phyloP scores from a whole-genome alignment of 2,797 vertebrate genomes.

The Protosalanx chinensis region DNA sequence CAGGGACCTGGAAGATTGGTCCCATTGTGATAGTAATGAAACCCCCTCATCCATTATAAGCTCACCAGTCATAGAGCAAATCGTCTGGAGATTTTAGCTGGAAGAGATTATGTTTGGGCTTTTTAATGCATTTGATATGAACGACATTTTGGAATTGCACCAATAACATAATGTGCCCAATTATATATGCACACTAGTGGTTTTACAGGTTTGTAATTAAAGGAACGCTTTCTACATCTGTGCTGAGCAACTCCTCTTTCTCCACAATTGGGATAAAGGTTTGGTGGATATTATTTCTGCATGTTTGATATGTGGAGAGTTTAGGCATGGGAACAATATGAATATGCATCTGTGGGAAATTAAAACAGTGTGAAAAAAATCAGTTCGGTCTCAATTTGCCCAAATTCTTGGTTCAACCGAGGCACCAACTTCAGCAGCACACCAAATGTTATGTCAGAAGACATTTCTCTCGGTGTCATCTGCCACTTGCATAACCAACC shows the following conservation, averaged over 20 bases:
- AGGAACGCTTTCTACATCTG: constrained; percentile 1
- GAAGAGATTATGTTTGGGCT: constrained; percentile 28
- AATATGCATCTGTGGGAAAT: constrained; percentile 21
- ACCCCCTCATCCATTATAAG: constrained; percentile 42
- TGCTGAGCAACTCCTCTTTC: neutral
- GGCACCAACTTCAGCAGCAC: constrained; percentile 24
- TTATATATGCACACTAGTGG: neutral
- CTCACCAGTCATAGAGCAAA: constrained; percentile 48
- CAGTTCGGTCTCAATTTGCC: neutral
- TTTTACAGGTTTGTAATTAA: constrained; percentile 16
- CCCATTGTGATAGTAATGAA: constrained; percentile 56
- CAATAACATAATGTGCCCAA: constrained; percentile 19
- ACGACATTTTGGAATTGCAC: neutral
- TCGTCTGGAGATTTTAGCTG: constrained; percentile 28
- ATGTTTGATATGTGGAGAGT: constrained; percentile 6
- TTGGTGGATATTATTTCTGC: neutral
- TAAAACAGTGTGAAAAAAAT: constrained; percentile 2
- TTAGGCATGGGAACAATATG: constrained; percentile 7
- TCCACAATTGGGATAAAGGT: constrained; percentile 1
- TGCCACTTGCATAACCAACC: constrained; percentile 20
- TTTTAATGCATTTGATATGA: constrained; percentile 33
- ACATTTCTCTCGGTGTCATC: constrained; percentile 34
- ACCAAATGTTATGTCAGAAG: constrained; percentile 18
- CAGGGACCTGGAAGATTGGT: constrained; percentile 45
- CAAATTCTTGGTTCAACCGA: constrained; percentile 11